Base-by-base conservation (phyloP, 2,797 vertebrate species). In the Propithecus perrieri region DNA sequence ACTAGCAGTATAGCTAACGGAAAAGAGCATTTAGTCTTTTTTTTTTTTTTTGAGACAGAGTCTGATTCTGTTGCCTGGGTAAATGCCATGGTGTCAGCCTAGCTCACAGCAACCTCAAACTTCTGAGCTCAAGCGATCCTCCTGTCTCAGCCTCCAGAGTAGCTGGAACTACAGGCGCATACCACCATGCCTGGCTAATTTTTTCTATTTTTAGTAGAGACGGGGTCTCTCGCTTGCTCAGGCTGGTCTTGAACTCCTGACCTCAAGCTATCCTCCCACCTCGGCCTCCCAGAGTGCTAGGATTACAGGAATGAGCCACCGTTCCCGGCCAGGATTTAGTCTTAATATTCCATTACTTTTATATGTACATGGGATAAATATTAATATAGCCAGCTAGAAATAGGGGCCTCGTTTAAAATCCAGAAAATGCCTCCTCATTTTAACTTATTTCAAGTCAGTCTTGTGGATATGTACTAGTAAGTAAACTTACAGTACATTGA, bases 371-470 rank as follows among this genome's bases (percentile, higher is more conserved):
- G 48, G 67, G 10, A 79, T 63, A 91, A 65, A 61, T 78, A 79
- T 63, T 88, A 65, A 61, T 78, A 53, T 26, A 96, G 83, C 57
- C 80, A 97, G 20, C 11, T 84, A 57, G 75, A 96, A 93, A 65
- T 59, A 53, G 69, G 26, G 15, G 8, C 65, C n/a, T 95, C 46
- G 69, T 53, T 81, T 85, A 93, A 33, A 91, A 83, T 89, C 30
- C 12, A 83, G 61, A 84, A 84, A 71, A 88, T 80, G 38, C n/a
- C 20, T 93, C 38, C 65, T 81, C 26, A 38, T 95, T 92, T 89
- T 94, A 74, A 43, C 46, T 92, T 92, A 38, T 18, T 89, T 94
- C 80, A 65, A 22, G 38, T 90, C 57, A 88, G 28, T 91, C n/a
- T 95, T 75, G 76, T 3, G 18, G 61, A 55, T 81, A 63, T 41